phyloP scores from a whole-genome alignment of 2,113 vertebrate genomes.

The Noturus placidus region DNA sequence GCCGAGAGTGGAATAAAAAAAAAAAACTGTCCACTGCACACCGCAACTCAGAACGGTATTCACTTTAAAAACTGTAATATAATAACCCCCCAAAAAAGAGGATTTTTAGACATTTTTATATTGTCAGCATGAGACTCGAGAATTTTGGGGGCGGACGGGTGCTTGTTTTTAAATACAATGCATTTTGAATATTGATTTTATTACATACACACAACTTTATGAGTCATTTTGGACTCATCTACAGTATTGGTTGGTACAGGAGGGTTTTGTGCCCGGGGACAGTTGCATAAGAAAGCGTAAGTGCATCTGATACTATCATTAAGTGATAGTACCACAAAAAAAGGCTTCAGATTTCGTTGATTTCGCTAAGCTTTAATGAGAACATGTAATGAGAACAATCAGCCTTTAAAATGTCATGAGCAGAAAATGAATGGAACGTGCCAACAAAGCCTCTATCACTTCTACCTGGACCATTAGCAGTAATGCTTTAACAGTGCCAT shows the following conservation, averaged over 20 bases:
- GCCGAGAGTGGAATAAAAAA: neutral
- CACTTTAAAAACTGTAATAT: neutral
- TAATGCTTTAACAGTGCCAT: slow-evolving; percentile 10
- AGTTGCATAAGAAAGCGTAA: neutral
- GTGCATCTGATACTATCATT: neutral
- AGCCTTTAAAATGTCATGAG: slow-evolving; percentile 31
- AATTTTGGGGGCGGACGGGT: neutral
- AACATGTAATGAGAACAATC: slow-evolving; percentile 15
- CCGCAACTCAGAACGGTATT: neutral
- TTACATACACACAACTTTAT: neutral
- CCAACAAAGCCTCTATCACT: slow-evolving; percentile 24
- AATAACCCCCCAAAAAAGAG: too few relatives aligned
- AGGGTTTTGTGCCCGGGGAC: neutral
- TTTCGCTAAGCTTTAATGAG: slow-evolving; percentile 17
- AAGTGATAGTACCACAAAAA: neutral
- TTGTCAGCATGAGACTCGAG: neutral
- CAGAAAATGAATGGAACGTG: slow-evolving; percentile 44
- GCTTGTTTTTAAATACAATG: neutral
- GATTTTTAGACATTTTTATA: too few relatives aligned
- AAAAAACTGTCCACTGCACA: neutral
- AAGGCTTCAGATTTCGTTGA: neutral
- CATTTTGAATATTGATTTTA: neutral
- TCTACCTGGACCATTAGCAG: slow-evolving; percentile 9
- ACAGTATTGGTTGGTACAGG: neutral
- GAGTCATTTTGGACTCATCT: neutral